Conservation (phyloP, 1,140 invertebrate genomes). For the Dolichoris vasculosae region DNA sequence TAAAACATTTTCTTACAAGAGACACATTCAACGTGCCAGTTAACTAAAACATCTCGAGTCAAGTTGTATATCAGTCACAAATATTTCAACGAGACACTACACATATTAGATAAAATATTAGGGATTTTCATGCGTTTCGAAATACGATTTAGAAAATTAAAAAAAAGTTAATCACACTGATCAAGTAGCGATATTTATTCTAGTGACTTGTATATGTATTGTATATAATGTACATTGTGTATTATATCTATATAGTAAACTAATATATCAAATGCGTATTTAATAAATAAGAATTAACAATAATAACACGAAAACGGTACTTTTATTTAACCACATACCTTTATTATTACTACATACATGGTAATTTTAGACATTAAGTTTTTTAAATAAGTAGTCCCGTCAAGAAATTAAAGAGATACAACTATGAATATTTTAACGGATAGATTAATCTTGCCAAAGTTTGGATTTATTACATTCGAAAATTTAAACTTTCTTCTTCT, state of each 20-base stretch:
- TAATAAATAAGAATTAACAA: slow-evolving; percentile 65
- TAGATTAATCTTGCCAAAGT: background rate
- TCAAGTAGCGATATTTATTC: slow-evolving; percentile 63
- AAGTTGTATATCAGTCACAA: slow-evolving; percentile 2
- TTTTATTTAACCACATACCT: background rate
- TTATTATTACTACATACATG: background rate
- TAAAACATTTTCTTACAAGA: background rate
- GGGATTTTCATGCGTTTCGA: slow-evolving; percentile 17
- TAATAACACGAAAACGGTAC: background rate
- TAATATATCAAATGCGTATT: slow-evolving; percentile 72
- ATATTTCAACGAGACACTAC: slow-evolving; percentile 13
- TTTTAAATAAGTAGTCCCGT: too few relatives aligned
- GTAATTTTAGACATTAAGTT: too few relatives aligned
- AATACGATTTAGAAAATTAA: slow-evolving; percentile 27
- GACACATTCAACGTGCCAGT: slow-evolving; percentile 15
- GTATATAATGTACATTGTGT: slow-evolving; percentile 75
- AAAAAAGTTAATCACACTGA: slow-evolving; percentile 43
- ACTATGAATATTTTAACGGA: too few relatives aligned
- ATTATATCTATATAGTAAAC: slow-evolving; percentile 70
- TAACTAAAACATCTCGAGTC: slow-evolving; percentile 11
- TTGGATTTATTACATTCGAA: too few relatives aligned
- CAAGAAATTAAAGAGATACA: background rate
- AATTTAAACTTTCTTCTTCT: too few relatives aligned
- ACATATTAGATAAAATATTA: slow-evolving; percentile 21
- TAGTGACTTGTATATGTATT: slow-evolving; percentile 71